Evolutionary conservation across 37 sponge, comb jelly and placozoan genomes (phyloP).

Genomic region (Crambe crambe): DNA sequence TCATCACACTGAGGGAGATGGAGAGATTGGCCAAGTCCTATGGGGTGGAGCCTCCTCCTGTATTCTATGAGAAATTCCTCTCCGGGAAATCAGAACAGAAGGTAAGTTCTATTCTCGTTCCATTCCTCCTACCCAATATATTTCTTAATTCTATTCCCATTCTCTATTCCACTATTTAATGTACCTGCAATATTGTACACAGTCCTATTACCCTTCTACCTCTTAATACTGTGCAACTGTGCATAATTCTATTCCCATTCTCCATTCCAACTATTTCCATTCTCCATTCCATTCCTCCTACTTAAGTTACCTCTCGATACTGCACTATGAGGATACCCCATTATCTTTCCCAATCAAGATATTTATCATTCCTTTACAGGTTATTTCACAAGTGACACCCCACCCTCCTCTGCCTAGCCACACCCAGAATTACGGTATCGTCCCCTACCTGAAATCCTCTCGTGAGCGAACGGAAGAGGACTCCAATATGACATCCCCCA

Average conservation of each 20-base stretch:
- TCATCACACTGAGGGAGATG: constrained; percentile 47
- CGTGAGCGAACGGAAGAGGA: not conserved
- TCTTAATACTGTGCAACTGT: no score
- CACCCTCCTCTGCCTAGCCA: not conserved
- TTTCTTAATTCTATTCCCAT: no score
- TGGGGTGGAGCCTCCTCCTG: constrained; percentile 35
- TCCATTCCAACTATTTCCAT: no score
- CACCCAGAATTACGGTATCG: not conserved
- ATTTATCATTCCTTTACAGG: no score
- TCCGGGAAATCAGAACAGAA: not conserved
- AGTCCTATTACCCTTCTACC: no score
- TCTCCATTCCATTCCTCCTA: no score
- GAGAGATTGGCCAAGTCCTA: constrained; percentile 49
- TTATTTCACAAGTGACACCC: not conserved
- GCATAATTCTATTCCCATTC: no score
- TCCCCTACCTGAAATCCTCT: constrained; percentile 23
- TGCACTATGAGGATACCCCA: no score
- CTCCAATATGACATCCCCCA: constrained; percentile 4
- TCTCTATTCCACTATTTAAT: no score
- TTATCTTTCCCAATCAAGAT: no score
- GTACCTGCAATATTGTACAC: no score
- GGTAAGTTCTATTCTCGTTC: not conserved
- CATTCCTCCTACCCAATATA: not conserved
- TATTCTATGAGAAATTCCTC: constrained; percentile 44
- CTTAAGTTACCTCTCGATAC: no score